A percentile compares a stretch with the other conserved stretches of the same genome.
These are phyloP conservation scores for Cryptotis parvus DNA, from an alignment of 2,113 vertebrate genomes.

Conservation along the genomic window DNA sequence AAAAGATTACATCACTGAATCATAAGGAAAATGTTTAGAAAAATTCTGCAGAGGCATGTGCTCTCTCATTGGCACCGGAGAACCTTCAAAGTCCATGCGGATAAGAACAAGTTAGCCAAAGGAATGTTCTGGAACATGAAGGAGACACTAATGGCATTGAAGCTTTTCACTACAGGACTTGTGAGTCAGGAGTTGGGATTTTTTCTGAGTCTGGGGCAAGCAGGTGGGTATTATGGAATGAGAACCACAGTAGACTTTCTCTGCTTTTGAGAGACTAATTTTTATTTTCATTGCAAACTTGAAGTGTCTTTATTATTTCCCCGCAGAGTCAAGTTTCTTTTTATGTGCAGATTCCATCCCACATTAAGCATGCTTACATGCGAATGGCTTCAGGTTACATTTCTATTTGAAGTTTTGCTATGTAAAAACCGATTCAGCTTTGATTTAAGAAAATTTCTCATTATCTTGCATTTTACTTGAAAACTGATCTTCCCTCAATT, in stretches of 20 bases:
- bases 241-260: constrained; percentile 40
- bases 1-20: no score
- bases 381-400: constrained; percentile 84
- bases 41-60: background rate
- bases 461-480: constrained; percentile 75
- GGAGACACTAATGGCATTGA: accelerated
- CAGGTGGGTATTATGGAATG: background rate
- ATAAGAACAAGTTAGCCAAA: constrained; percentile 27
- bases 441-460: constrained; percentile 72
- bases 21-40: background rate
- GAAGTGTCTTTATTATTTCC: constrained; percentile 83
- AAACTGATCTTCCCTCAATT: constrained; percentile 77
- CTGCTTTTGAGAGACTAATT: constrained; percentile 54
- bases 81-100: background rate
- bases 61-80: background rate
- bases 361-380: constrained; percentile 80
- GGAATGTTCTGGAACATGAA: background rate
- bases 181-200: background rate
- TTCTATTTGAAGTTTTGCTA: constrained; percentile 85
- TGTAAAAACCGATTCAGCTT: constrained; percentile 81
- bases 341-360: constrained; percentile 77
- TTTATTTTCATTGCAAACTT: constrained; percentile 78
- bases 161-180: constrained; percentile 8
- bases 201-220: constrained; percentile 1
- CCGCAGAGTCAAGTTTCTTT: constrained; percentile 81